Conservation (phyloP, 1,140 invertebrate species). For the Musca vetustissima region DNA sequence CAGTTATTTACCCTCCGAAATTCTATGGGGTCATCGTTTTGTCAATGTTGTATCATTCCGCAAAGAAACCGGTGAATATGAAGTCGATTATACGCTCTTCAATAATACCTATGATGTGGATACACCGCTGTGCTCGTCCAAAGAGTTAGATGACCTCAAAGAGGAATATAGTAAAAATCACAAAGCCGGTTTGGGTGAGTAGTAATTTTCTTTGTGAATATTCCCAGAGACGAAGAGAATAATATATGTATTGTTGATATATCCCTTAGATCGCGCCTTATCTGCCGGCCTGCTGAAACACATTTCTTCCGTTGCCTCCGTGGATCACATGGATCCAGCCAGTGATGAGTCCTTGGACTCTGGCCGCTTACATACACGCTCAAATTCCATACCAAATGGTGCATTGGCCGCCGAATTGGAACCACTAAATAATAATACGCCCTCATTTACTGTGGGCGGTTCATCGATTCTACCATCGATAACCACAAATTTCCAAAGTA, state of each 20-base stretch:
- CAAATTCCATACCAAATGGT: conserved; percentile 54
- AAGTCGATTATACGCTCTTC: conserved; percentile 89
- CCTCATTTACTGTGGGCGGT: conserved; percentile 48
- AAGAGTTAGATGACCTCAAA: conserved; percentile 68
- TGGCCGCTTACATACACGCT: conserved; percentile 48
- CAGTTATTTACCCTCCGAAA: conserved; percentile 86
- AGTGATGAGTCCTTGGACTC: conserved; percentile 54
- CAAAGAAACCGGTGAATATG: conserved; percentile 87
- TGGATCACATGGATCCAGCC: conserved; percentile 51
- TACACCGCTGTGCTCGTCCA: conserved; percentile 74
- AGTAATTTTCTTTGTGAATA: not conserved
- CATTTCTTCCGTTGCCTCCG: conserved; percentile 47
- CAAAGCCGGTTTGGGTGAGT: conserved; percentile 42
- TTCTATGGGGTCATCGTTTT: conserved; percentile 89
- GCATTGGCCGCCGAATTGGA: conserved; percentile 48
- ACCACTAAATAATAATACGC: conserved; percentile 43
- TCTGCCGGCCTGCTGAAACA: conserved; percentile 39
- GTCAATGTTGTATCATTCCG: conserved; percentile 83
- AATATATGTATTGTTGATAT: not conserved
- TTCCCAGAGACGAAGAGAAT: too few relatives aligned
- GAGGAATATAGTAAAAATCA: conserved; percentile 51
- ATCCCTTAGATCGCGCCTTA: conserved; percentile 42
- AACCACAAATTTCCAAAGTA: conserved; percentile 53
- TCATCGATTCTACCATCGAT: conserved; percentile 37
- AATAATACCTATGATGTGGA: conserved; percentile 89